A percentile compares a stretch with the other conserved stretches of the same genome.
phyloP scores from a whole-genome alignment of 2,888 invertebrate genomes.

The Synergus gifuensis region DNA sequence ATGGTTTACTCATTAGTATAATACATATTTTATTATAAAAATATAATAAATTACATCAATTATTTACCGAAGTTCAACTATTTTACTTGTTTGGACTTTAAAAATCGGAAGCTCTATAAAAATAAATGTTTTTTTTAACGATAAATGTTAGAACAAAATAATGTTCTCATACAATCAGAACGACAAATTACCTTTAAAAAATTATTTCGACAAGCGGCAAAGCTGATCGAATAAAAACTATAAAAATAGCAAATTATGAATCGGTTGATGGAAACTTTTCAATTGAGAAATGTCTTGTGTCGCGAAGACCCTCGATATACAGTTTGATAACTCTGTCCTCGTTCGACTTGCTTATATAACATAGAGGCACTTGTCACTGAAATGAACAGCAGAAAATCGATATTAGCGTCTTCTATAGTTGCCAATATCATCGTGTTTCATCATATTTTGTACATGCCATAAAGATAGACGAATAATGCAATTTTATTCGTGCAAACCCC shows the following conservation, averaged over 20 bases:
- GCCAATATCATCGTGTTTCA: constrained; percentile 1
- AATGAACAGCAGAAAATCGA: constrained; percentile 25
- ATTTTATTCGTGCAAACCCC: background rate
- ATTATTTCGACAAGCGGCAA: too few species aligned
- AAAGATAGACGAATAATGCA: background rate
- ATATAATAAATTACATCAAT: too few species aligned
- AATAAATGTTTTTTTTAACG: too few species aligned
- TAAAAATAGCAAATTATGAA: background rate
- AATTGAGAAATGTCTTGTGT: constrained; percentile 5
- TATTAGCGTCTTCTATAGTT: constrained; percentile 33
- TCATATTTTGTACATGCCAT: background rate
- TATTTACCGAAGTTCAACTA: too few species aligned
- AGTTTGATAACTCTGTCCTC: constrained; percentile 32
- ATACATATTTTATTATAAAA: background rate
- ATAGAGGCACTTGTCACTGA: background rate
- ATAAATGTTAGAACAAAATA: too few species aligned
- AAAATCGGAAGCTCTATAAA: too few species aligned
- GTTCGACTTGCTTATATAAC: constrained; percentile 25
- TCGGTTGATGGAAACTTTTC: background rate
- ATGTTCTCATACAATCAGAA: too few species aligned
- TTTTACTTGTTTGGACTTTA: too few species aligned
- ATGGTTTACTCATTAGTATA: background rate
- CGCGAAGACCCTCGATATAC: constrained; percentile 27
- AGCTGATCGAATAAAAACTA: too few species aligned
- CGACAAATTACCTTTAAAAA: too few species aligned